Evolutionary conservation across 2,797 vertebrate species (phyloP), one percentile per base, ranked within the genome.

Genomic region (Aplochiton taeniatus): DNA sequence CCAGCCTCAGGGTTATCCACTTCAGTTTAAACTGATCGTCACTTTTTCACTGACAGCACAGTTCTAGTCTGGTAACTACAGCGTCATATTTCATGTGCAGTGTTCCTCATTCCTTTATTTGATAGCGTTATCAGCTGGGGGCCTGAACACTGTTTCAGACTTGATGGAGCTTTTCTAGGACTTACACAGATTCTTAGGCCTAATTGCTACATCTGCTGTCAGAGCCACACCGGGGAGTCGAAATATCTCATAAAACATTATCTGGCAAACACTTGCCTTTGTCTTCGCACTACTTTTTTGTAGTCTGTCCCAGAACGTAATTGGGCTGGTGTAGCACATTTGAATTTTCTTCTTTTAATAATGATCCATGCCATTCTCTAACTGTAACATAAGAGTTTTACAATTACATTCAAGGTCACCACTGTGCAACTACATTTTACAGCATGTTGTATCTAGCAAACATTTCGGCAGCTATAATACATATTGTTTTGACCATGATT

Each of bases 21-120:
- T 69, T 6, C 59, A 72, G 59, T 68, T 58, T 74, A 46, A 64
- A 72, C 73, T 78, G 76, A 82, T 82, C 73, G 74, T 50, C 18
- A 50, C 42, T 59, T 7, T 49, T 74, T n/a, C 60, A 61, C 67
- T 31, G 31, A 31, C 31, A 31, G 31, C 68, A 51, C 18, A 66
- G 68, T 68, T 51, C 60, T 48, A 11, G 45, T 56, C 65, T 45
- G 60, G 41, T 64, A 61, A 70, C 50, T 72, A 73, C 12, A 71
- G 70, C 72, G n/a, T 4, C 20, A 52, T 69, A 65, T 63, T 76
- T 66, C 18, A 51, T 61, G 66, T 70, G 48, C 63, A 75, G 69
- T 61, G 61, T 68, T 45, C 46, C 55, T 60, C 31, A 31, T 16
- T 76, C 62, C 67, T 54, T 73, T 59, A 78, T 77, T 75, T 66